Base-by-base conservation (phyloP, 2,113 vertebrate genomes). In the Bos javanicus region DNA sequence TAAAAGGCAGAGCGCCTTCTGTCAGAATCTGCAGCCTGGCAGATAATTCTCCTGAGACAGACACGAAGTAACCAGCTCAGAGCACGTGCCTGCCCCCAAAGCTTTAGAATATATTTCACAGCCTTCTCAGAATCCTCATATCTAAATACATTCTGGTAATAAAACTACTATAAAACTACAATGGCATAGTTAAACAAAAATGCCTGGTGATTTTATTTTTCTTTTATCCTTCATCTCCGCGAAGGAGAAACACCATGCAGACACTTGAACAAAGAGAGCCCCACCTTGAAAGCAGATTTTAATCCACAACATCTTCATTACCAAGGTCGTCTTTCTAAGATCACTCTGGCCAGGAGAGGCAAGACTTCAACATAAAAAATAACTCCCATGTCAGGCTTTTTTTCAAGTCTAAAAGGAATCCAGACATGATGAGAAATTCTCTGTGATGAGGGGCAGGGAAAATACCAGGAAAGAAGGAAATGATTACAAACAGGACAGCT, bases 221-320 rank as follows among this genome's bases (percentile, higher is more conserved):
- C 83, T 57, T 96, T 90, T 94, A 86, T 78, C 92, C 94, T 97
- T 97, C 50, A 71, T 97, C 78, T 98, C 52, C 67, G 93, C 56
- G n/a, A 97, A 84, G 59, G 52, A 80, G 60, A 76, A 97, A 96
- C 94, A 52, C 87, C 57, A 15, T 91, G 15, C 21, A 92, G 60
- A 71, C 59, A 87, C 10, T 85, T 96, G 84, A 74, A 78, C 0
- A 60, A 60, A 95, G 64, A 39, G 39, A 87, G n/a, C 36, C 57
- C 67, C 3, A 0, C 64, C 64, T 95, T 17, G 12, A 92, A 30
- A 96, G 30, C 46, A 83, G 83, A 88, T 96, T 90, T 87, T 62
- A 80, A 92, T 82, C 5, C 48, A 52, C 59, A 87, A 26, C 3
- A 2, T 94, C 48, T 86, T 88, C 46, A 89, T 54, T 71, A 89